Evolutionary conservation across 2,797 vertebrate genomes (phyloP).

Genomic region (Pseudopleuronectes americanus): DNA sequence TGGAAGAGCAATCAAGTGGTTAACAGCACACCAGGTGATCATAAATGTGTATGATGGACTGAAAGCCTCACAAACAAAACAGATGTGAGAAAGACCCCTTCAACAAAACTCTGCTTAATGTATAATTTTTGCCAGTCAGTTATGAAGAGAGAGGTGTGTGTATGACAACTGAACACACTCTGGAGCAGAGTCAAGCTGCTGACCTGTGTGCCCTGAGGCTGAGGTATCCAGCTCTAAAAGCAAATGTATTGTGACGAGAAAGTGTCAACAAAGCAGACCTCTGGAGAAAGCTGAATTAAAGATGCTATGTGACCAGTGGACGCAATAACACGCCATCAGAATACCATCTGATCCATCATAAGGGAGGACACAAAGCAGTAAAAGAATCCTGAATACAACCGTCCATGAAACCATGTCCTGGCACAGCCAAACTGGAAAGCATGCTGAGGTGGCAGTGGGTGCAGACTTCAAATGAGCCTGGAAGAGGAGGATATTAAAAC

Average conservation of each 20-base stretch:
- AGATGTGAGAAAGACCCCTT: background rate
- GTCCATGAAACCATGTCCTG: background rate
- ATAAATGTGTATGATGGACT: slow-evolving; percentile 9
- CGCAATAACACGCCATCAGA: slow-evolving; percentile 18
- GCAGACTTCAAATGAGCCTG: background rate
- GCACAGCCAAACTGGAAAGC: background rate
- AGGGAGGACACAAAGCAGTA: background rate
- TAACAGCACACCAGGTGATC: slow-evolving; percentile 28
- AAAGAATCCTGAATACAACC: background rate
- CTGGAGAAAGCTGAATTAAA: slow-evolving; percentile 24
- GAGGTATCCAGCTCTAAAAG: slow-evolving; percentile 48
- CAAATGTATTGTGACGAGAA: slow-evolving; percentile 31
- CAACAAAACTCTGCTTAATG: slow-evolving; percentile 27
- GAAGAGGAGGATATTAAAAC: background rate
- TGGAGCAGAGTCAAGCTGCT: slow-evolving; percentile 37
- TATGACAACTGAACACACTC: slow-evolving; percentile 31
- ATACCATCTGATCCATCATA: background rate
- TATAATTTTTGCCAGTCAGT: slow-evolving; percentile 42
- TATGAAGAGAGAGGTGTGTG: slow-evolving; percentile 30
- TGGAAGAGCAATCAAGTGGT: slow-evolving; percentile 14
- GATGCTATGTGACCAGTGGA: slow-evolving; percentile 28
- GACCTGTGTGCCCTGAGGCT: slow-evolving; percentile 36
- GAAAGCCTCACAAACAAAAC: slow-evolving; percentile 10
- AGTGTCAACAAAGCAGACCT: slow-evolving; percentile 21
- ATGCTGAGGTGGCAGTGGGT: background rate